Evolutionary conservation across 2,113 vertebrate species (phyloP).

Genomic region (Abramis brama): DNA sequence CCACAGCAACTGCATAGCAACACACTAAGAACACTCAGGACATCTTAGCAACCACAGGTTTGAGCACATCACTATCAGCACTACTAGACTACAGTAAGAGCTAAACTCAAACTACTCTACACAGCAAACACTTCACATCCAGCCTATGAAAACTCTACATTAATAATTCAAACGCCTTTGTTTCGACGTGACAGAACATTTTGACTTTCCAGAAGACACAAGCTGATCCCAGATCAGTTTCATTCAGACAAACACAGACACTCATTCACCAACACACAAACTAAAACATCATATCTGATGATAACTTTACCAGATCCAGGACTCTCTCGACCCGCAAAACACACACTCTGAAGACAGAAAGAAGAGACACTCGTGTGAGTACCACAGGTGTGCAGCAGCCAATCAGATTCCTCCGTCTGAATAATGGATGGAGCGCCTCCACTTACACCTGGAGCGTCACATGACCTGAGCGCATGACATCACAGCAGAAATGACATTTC

Average conservation of each 20-base stretch:
- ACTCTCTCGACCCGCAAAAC: neutral
- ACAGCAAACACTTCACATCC: neutral
- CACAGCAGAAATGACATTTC: neutral
- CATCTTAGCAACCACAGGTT: neutral
- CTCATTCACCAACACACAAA: too few relatives aligned
- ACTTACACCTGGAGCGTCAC: slow-evolving; percentile 44
- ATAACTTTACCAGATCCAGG: neutral
- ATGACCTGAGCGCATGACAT: neutral
- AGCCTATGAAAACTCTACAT: neutral
- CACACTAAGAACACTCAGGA: neutral
- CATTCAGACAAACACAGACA: neutral
- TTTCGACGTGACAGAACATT: neutral
- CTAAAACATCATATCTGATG: neutral
- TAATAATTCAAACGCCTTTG: neutral
- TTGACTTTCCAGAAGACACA: slow-evolving; percentile 17
- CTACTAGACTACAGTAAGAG: neutral
- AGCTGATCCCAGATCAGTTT: slow-evolving; percentile 16
- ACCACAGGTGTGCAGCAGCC: slow-evolving; percentile 46
- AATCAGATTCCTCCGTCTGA: slow-evolving; percentile 55
- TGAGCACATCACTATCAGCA: neutral
- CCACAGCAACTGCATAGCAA: neutral
- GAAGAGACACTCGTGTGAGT: neutral
- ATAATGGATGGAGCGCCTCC: slow-evolving; percentile 71
- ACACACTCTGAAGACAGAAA: neutral
- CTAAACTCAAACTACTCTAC: neutral